These are phyloP conservation scores for Nezara viridula DNA, from an alignment of 2,888 invertebrate species.

Conservation along the genomic window DNA sequence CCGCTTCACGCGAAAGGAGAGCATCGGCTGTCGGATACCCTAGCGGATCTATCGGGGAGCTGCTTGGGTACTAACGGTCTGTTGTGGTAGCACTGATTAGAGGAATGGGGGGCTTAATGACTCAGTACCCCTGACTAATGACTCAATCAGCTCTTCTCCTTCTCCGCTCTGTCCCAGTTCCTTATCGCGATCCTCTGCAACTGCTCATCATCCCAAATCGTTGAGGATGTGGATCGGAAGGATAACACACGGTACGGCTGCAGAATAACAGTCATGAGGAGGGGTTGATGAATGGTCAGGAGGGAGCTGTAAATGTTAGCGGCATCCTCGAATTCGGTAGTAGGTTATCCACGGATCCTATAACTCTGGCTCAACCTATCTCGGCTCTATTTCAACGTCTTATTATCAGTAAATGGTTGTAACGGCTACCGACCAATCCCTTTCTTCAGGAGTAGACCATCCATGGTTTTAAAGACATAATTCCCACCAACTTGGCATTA, in stretches of 20 bases:
- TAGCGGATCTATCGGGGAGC: not conserved
- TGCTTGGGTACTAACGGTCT: not conserved
- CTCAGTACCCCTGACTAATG: not conserved
- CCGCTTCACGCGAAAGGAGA: not conserved
- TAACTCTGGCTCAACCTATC: not conserved
- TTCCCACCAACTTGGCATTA: not conserved
- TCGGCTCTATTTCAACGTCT: not conserved
- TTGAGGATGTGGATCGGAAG: not conserved
- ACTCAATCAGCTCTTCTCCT: constrained; percentile 10
- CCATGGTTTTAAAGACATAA: not conserved
- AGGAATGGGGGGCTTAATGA: constrained; percentile 3
- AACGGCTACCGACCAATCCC: not conserved
- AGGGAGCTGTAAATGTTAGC: constrained; percentile 30
- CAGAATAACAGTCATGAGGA: not conserved
- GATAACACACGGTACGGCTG: not conserved
- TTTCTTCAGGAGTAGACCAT: not conserved
- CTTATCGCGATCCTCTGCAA: constrained; percentile 27
- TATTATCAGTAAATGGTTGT: not conserved
- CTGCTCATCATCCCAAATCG: constrained; percentile 2
- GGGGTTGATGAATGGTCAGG: not conserved
- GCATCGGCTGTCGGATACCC: not conserved
- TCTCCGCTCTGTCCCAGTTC: not conserved
- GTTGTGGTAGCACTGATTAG: constrained; percentile 7
- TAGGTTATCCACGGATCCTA: constrained; percentile 11
- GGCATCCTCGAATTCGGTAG: not conserved